These are phyloP conservation scores for Nephrotoma flavescens DNA, from an alignment of 2,888 invertebrate genomes.

Conservation along the genomic window DNA sequence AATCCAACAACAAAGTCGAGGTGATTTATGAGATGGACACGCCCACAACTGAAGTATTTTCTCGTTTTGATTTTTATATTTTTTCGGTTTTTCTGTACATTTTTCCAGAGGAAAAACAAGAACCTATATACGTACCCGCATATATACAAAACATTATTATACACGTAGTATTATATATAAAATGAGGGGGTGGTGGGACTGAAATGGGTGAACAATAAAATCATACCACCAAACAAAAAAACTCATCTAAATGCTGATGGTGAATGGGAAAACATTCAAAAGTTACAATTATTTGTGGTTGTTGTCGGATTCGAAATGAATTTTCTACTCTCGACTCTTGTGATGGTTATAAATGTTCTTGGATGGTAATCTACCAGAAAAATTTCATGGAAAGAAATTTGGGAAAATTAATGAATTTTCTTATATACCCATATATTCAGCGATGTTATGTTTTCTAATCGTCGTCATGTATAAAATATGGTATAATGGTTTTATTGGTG, in stretches of 20 bases:
- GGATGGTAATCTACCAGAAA: background rate
- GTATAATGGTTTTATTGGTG: background rate
- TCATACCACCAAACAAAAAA: background rate
- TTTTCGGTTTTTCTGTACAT: background rate
- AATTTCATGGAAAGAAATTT: background rate
- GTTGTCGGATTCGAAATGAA: background rate
- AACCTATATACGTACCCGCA: background rate
- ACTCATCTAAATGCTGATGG: background rate
- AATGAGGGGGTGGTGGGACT: background rate
- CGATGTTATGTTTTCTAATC: background rate
- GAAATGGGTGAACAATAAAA: background rate
- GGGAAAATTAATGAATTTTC: background rate
- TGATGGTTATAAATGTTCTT: background rate
- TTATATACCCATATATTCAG: background rate
- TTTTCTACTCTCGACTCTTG: background rate
- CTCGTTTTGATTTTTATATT: background rate
- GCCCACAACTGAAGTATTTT: slow-evolving; percentile 5
- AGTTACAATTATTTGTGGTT: background rate
- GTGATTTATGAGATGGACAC: slow-evolving; percentile 9
- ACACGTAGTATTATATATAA: background rate
- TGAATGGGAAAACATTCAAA: background rate
- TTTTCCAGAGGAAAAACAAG: background rate
- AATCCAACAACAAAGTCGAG: slow-evolving; percentile 3
- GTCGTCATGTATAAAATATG: background rate
- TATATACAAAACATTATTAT: background rate